Base-by-base conservation (phyloP, 2,888 invertebrate species). In the Drosophila greeni region DNA sequence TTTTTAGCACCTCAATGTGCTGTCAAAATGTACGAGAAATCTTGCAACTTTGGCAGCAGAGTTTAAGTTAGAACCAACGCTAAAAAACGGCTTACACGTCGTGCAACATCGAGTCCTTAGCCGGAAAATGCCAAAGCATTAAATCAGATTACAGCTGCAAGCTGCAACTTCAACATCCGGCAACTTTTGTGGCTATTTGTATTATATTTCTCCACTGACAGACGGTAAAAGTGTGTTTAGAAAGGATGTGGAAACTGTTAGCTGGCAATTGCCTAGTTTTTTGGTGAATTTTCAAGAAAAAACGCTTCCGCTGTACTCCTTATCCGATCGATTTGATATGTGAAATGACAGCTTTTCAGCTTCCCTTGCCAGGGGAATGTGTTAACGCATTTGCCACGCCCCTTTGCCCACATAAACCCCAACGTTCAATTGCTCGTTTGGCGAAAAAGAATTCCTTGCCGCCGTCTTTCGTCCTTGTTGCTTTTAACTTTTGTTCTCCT, bases 401-500 rank as follows among this genome's bases (percentile, higher is more conserved):
- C 59, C 34, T 37, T 45, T 34, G 69, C 53, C 47, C 55, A 60
- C 42, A 65, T 52, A 61, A 62, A 40, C 34, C 51, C 54, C 45
- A 40, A 24, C 57, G 59, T 72, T 78, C 64, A 65, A 75, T 65
- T 70, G 78, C 73, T 76, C 70, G 74, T 74, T 74, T 76, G 73
- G 55, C 49, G 48, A 62, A 51, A 51, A 66, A 68, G 42, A 51
- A 51, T 42, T 61, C 34, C 59, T 29, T 6, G 34, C 39, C 6
- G 29, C 39, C 20, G 26, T 14, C 26, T 1, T 8, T 6, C 14
- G 47, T 18, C 43, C 23, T 42, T 42, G 60, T 34, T 42, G 48
- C 39, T 42, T 42, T 78, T 56, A 70, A 69, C 73, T 70, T 75
- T 68, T 69, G 48, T 67, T 68, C 66, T 57, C 60, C 60, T 49